phyloP scores from a whole-genome alignment of 2,888 invertebrate species.

The Monochamus alternatus region DNA sequence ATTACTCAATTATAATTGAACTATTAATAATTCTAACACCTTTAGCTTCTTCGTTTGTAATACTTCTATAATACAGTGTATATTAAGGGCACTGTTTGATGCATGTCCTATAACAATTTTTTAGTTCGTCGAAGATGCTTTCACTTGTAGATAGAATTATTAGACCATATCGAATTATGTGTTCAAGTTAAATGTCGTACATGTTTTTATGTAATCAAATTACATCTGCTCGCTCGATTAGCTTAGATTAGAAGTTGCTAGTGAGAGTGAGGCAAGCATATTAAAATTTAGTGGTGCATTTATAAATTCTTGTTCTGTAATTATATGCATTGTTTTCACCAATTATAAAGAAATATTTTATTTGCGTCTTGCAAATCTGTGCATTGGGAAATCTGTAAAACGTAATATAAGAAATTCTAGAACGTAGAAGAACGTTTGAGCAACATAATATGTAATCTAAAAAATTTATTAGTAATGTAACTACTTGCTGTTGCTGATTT shows the following conservation, averaged over 20 bases:
- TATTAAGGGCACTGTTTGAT: constrained; percentile 6
- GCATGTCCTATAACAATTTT: constrained; percentile 20
- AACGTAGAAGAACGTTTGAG: too few species aligned
- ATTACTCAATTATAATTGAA: constrained; percentile 13
- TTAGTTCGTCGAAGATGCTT: constrained; percentile 40
- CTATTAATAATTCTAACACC: constrained; percentile 15
- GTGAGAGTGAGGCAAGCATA: constrained; percentile 21
- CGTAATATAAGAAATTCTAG: too few species aligned
- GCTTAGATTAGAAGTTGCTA: constrained; percentile 19
- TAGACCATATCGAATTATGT: constrained; percentile 42
- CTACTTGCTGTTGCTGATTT: too few species aligned
- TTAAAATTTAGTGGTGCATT: neutral
- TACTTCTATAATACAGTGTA: constrained; percentile 1
- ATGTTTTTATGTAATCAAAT: constrained; percentile 41
- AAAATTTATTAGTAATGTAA: too few species aligned
- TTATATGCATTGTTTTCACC: too few species aligned
- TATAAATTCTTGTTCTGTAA: neutral
- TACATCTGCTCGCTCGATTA: constrained; percentile 39
- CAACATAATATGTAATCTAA: too few species aligned
- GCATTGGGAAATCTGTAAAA: neutral
- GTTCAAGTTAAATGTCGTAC: constrained; percentile 32
- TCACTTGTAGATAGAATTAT: constrained; percentile 43
- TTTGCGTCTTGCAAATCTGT: neutral
- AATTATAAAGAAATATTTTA: neutral
- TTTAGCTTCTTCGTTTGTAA: neutral